Evolutionary conservation across 2,888 invertebrate genomes (phyloP).

Genomic region (Epistrophe grossulariae): DNA sequence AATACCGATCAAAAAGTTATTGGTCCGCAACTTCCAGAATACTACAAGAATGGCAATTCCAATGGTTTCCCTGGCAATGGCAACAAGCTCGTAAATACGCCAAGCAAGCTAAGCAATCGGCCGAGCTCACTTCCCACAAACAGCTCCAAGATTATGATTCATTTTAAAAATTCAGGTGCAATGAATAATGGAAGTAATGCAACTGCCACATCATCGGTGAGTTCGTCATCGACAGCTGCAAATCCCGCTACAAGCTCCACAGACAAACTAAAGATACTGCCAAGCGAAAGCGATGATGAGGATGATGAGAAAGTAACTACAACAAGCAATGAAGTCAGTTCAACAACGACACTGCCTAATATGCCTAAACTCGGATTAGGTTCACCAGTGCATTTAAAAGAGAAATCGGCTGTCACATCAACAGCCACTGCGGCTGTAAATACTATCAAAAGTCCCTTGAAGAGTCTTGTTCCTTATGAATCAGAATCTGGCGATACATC

Average conservation of each 20-base stretch:
- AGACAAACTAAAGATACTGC: constrained; percentile 53
- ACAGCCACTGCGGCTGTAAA: constrained; percentile 28
- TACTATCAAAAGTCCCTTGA: constrained; percentile 78
- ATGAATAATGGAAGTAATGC: constrained; percentile 51
- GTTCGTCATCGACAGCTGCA: constrained; percentile 67
- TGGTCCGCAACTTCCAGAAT: constrained; percentile 81
- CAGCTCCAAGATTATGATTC: constrained; percentile 83
- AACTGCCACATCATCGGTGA: constrained; percentile 68
- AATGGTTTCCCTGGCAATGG: constrained; percentile 75
- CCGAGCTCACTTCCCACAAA: constrained; percentile 64
- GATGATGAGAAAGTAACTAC: constrained; percentile 67
- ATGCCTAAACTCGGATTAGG: constrained; percentile 81
- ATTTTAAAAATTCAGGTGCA: constrained; percentile 83
- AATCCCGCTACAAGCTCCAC: constrained; percentile 65
- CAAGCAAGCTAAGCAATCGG: constrained; percentile 67
- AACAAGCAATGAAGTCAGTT: constrained; percentile 77
- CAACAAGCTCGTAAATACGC: constrained; percentile 83
- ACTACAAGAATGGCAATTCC: constrained; percentile 54
- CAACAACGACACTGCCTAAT: constrained; percentile 81
- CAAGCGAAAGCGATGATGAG: constrained; percentile 54
- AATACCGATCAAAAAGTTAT: constrained; percentile 79
- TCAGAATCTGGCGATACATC: constrained; percentile 85
- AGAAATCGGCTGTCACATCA: constrained; percentile 52
- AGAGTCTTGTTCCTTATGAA: constrained; percentile 86
- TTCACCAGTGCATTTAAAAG: constrained; percentile 65